Conservation (phyloP, 1,140 invertebrate species). For the Euglossa dilemma region DNA sequence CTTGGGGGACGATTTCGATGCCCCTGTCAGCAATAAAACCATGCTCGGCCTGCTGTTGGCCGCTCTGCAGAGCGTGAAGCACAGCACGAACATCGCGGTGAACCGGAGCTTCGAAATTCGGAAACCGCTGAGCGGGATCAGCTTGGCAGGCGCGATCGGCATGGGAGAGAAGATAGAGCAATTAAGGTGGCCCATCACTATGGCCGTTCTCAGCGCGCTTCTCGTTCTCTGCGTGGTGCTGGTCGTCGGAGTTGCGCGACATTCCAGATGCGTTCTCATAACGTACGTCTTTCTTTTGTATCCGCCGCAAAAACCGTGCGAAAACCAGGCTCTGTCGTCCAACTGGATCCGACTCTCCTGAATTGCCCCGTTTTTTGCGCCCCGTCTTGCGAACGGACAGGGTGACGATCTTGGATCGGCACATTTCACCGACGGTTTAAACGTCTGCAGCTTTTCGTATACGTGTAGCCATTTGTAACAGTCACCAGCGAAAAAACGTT, state of each 20-base stretch:
- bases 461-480: no score
- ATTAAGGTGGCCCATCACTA: slow-evolving; percentile 90
- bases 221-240: slow-evolving; percentile 91
- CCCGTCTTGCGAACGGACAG: no score
- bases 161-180: slow-evolving; percentile 85
- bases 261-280: slow-evolving; percentile 92
- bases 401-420: neutral
- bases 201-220: slow-evolving; percentile 89
- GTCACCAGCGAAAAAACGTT: no score
- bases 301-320: neutral
- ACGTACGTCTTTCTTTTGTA: slow-evolving; percentile 83
- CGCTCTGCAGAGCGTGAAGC: slow-evolving; percentile 86
- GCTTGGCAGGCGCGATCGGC: slow-evolving; percentile 83
- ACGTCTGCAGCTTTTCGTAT: neutral
- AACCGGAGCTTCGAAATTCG: slow-evolving; percentile 89
- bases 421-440: neutral
- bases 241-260: slow-evolving; percentile 91
- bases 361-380: slow-evolving; percentile 60
- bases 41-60: slow-evolving; percentile 86
- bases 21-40: slow-evolving; percentile 89
- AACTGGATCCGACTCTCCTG: slow-evolving; percentile 9
- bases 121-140: slow-evolving; percentile 87
- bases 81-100: slow-evolving; percentile 87
- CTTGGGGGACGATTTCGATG: slow-evolving; percentile 88
- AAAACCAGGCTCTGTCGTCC: neutral